phyloP scores from a whole-genome alignment of 2,113 vertebrate genomes.

The Oryctolagus cuniculus region DNA sequence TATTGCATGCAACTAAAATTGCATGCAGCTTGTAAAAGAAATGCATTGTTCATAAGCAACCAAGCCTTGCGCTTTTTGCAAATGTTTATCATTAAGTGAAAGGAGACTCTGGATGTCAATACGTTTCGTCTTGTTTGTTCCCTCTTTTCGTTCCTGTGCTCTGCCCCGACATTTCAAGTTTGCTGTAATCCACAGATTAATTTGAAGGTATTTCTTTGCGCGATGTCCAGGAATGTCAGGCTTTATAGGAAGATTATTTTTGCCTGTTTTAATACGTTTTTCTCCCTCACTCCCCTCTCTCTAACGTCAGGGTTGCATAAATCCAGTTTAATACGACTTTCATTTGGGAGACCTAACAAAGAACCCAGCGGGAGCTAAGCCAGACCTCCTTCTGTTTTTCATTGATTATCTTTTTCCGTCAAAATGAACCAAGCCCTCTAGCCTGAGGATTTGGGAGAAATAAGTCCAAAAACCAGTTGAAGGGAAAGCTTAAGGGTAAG shows the following conservation, averaged over 20 bases:
- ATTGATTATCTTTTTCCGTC: slow-evolving; percentile 60
- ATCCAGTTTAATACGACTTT: slow-evolving; percentile 71
- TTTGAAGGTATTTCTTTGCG: slow-evolving; percentile 65
- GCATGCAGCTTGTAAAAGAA: slow-evolving; percentile 65
- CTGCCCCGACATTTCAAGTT: slow-evolving; percentile 49
- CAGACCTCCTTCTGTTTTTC: slow-evolving; percentile 54
- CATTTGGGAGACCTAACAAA: slow-evolving; percentile 69
- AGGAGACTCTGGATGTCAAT: slow-evolving; percentile 62
- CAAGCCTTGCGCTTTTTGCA: slow-evolving; percentile 53
- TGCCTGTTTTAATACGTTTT: slow-evolving; percentile 70
- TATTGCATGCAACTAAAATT: slow-evolving; percentile 70
- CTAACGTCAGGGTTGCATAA: slow-evolving; percentile 66
- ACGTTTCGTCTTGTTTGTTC: slow-evolving; percentile 31
- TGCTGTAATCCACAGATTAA: slow-evolving; percentile 70
- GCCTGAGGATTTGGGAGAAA: slow-evolving; percentile 30
- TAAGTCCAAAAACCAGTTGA: not conserved
- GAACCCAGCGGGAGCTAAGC: slow-evolving; percentile 28
- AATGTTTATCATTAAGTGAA: slow-evolving; percentile 63
- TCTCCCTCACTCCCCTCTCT: slow-evolving; percentile 64
- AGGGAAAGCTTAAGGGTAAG: not conserved
- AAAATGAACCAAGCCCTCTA: slow-evolving; percentile 58
- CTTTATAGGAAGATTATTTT: slow-evolving; percentile 73
- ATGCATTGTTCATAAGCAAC: slow-evolving; percentile 63
- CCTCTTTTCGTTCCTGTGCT: not conserved
- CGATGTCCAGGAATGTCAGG: slow-evolving; percentile 64